Evolutionary conservation across 2,888 invertebrate species (phyloP), one percentile per base, ranked within the genome.

Genomic region (Eilema caniola): DNA sequence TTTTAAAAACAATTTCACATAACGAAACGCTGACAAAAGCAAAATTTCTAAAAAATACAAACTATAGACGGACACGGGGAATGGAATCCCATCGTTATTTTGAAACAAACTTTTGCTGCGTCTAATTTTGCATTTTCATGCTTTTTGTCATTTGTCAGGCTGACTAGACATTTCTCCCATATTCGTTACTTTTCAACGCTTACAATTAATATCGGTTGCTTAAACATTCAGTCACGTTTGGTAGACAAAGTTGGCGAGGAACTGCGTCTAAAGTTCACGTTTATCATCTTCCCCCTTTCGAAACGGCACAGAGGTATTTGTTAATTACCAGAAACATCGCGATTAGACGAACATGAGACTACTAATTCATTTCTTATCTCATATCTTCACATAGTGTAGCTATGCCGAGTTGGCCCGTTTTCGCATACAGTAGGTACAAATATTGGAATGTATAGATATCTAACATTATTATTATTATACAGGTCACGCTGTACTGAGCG

Each of bases 121-220:
- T 89, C 88, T 87, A 88, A 89, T 90, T 87, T 87, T 88, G 90
- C 88, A 88, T 86, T 85, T 92, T 92, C 92, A 91, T 86, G 89
- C 85, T 88, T 84, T 76, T 86, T 89, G 89, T 90, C 89, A 89
- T 92, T 92, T 90, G 87, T 90, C 81, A 79, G 79, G 85, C 87
- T 91, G 90, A 90, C 89, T 90, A 88, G 89, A 87, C 92, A 90
- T 82, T 88, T 64, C 10, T 25, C 57, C 28, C 60, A 28, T 28
- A 60, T 41, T 90, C 77, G 69, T 74, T 47, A 70, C 70, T 80
- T 83, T 84, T 73, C 68, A 47, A 47, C 64, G 59, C 63, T 62
- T 69, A 68, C 69, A 75, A 81, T 78, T 59, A 66, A 66, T 75
- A 74, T 74, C 61, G 63, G 59, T 62, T 66, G 62, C 24, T 71